phyloP scores from a whole-genome alignment of 2,113 vertebrate species.

The Oryzias woworae region DNA sequence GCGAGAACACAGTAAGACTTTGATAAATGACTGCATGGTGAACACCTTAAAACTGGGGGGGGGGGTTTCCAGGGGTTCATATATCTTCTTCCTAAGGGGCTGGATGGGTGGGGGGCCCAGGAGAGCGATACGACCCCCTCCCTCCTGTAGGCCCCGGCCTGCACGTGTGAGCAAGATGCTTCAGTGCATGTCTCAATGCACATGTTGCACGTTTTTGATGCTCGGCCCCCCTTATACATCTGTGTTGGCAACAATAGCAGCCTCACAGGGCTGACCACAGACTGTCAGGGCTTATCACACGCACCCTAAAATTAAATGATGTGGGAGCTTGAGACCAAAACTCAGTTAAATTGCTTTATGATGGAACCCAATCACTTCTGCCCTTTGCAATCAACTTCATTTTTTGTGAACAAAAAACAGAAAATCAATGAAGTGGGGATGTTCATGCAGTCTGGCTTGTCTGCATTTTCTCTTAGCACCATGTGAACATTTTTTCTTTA shows the following conservation, averaged over 20 bases:
- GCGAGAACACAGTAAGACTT: conserved; percentile 47
- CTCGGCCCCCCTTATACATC: conserved; percentile 69
- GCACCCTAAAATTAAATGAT: conserved; percentile 61
- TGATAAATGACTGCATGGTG: conserved; percentile 59
- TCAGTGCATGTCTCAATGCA: conserved; percentile 7
- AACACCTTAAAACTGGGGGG: conserved; percentile 49
- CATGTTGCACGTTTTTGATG: conserved; percentile 50
- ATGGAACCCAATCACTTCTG: conserved; percentile 48
- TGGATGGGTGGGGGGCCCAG: conserved; percentile 46
- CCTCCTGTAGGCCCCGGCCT: conserved; percentile 42
- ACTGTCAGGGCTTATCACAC: conserved; percentile 69
- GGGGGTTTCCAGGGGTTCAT: conserved; percentile 58
- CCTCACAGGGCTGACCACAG: conserved; percentile 53
- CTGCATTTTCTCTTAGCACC: conserved; percentile 12
- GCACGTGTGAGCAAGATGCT: conserved; percentile 5
- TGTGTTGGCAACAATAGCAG: conserved; percentile 54
- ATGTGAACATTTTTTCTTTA: neutral
- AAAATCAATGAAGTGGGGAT: conserved; percentile 4
- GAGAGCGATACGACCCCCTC: conserved; percentile 49
- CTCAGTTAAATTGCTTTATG: conserved; percentile 28
- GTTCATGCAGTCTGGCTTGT: conserved; percentile 21
- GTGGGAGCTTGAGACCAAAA: conserved; percentile 48
- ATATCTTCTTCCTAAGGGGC: conserved; percentile 50
- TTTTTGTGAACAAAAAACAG: conserved; percentile 27
- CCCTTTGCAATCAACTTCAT: conserved; percentile 36